A percentile compares a stretch with the other conserved stretches of the same genome.
Conservation (phyloP, 2,797 vertebrate species). For the Erethizon dorsatum region DNA sequence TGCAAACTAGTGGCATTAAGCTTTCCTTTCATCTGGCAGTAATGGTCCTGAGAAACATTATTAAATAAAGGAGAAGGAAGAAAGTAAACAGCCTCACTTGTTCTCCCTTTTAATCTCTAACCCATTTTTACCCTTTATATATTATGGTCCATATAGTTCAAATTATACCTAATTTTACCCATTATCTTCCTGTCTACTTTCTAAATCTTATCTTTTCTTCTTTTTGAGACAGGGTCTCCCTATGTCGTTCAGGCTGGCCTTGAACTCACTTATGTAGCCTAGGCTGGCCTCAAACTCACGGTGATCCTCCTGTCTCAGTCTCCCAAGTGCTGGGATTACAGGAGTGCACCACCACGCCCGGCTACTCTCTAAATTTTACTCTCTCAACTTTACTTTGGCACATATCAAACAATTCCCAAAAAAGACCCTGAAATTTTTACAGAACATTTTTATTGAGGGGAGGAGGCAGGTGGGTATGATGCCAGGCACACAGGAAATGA, state of each 20-base stretch:
- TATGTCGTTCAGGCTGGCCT: neutral
- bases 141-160: slow-evolving; percentile 21
- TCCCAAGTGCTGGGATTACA: neutral
- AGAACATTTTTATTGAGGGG: neutral
- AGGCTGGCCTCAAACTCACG: neutral
- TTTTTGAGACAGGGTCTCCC: neutral
- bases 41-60: neutral
- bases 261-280: neutral
- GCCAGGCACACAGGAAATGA: neutral
- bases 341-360: neutral
- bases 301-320: neutral
- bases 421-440: neutral
- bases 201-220: neutral
- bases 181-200: neutral
- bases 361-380: slow-evolving; percentile 16
- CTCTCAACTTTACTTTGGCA: slow-evolving; percentile 20
- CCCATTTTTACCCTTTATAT: neutral
- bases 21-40: neutral
- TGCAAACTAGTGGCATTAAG: neutral
- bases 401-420: neutral
- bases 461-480: neutral
- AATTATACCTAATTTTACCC: slow-evolving; percentile 32
- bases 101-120: neutral
- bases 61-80: slow-evolving; percentile 23
- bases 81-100: neutral